phyloP scores from a whole-genome alignment of 2,888 invertebrate species.

The Bugulina stolonifera region DNA sequence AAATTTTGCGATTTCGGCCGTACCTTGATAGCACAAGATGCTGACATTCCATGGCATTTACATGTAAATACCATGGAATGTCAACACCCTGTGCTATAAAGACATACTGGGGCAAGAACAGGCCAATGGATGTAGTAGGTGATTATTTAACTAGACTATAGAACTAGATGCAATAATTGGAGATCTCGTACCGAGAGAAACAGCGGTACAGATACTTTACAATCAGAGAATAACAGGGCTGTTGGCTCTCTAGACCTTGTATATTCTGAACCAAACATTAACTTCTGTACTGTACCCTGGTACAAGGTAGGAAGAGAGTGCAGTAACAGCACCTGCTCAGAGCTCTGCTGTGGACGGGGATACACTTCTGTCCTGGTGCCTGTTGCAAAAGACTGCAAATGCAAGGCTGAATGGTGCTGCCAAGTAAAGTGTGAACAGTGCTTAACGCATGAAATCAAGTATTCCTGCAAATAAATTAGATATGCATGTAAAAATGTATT shows the following conservation, averaged over 20 bases:
- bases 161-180: background rate
- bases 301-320: conserved; percentile 72
- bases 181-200: background rate
- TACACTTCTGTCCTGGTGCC: conserved; percentile 34
- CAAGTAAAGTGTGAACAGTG: conserved; percentile 45
- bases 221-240: background rate
- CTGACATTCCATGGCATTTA: conserved; percentile 87
- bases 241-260: background rate
- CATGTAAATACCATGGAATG: conserved; percentile 91
- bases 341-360: conserved; percentile 54
- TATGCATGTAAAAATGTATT: no score
- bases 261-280: conserved; percentile 67
- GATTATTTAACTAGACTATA: conserved; percentile 67
- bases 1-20: no score
- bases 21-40: conserved; percentile 80
- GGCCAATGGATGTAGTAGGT: conserved; percentile 85
- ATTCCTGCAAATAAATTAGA: no score
- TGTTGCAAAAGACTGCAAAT: conserved; percentile 34
- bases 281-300: conserved; percentile 75
- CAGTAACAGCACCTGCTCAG: conserved; percentile 56
- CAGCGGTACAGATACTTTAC: background rate
- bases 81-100: conserved; percentile 83
- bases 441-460: no score
- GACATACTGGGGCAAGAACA: conserved; percentile 86
- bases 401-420: conserved; percentile 48